phyloP scores from a whole-genome alignment of 64 coral and sea anemone genomes.

The Montipora cactus region DNA sequence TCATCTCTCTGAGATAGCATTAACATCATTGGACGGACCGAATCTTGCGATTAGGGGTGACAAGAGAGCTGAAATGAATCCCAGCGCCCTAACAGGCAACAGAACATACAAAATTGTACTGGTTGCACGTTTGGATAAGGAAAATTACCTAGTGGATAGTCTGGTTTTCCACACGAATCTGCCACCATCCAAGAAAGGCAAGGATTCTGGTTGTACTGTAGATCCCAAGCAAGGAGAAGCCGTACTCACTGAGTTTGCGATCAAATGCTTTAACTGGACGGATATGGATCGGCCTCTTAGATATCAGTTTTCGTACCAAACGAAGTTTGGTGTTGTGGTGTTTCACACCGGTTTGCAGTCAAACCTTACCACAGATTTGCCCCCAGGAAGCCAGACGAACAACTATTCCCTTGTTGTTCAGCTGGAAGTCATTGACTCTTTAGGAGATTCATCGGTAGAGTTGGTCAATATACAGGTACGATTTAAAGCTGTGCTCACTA shows the following conservation, averaged over 20 bases:
- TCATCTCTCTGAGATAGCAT: conserved; percentile 14
- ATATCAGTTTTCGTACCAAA: conserved; percentile 73
- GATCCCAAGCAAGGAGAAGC: conserved; percentile 56
- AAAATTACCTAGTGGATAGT: background rate
- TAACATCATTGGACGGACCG: conserved; percentile 76
- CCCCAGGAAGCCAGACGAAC: conserved; percentile 43
- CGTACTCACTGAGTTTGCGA: conserved; percentile 63
- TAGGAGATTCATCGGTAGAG: conserved; percentile 63
- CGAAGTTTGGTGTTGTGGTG: conserved; percentile 66
- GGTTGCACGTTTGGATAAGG: background rate
- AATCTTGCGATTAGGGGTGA: conserved; percentile 49
- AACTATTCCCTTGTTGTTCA: conserved; percentile 60
- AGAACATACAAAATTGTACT: conserved; percentile 5
- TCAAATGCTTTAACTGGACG: conserved; percentile 51
- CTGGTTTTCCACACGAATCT: conserved; percentile 63
- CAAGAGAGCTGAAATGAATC: background rate
- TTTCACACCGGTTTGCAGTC: conserved; percentile 51
- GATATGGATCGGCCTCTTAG: conserved; percentile 64
- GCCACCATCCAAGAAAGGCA: conserved; percentile 23
- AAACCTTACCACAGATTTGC: conserved; percentile 57
- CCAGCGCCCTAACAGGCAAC: background rate
- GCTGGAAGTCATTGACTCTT: conserved; percentile 66
- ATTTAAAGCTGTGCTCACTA: no score
- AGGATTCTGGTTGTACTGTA: conserved; percentile 11
- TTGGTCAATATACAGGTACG: conserved; percentile 56